Base-by-base conservation (phyloP, 1,140 invertebrate genomes). In the Rhagoletis pomonella region DNA sequence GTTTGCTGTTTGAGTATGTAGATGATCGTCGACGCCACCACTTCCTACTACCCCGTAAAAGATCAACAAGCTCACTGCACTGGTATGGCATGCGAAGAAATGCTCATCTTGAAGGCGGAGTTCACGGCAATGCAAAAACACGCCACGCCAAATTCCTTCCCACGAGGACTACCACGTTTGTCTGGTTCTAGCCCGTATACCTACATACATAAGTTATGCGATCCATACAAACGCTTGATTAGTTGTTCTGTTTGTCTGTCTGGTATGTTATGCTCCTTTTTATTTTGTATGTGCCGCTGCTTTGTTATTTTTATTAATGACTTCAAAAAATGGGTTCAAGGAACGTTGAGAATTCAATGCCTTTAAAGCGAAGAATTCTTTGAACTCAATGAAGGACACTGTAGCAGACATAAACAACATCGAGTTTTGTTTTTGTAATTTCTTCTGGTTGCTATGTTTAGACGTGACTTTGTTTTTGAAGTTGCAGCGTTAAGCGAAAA, bases 301-400 rank as follows among this genome's bases (percentile, higher is more conserved):
- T 81, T 81, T 81, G 44, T 81, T 55, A 55, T 47, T 81, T 81
- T 81, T 81, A 81, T 81, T 55, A 81, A 81, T 81, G 73, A 81
- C 73, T 81, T 81, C 55, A n/a, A 73, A 12, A 55, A 81, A 81
- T 81, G 73, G 73, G 73, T 81, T 81, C 73, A 81, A 81, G 47
- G 73, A 81, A 81, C 73, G 73, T 7, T n/a, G 73, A 19, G 47
- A 47, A 81, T 50, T 81, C 47, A 81, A 81, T 58, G 47, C 47
- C 73, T 81, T 81, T 55, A 47, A 7, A 55, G 47, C 44, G 29
- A 81, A 42, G 73, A 81, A 81, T 81, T 81, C 73, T 81, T 81
- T 81, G 73, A 81, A 81, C 73, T 81, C 73, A 9, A 81, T 81
- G 73, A 81, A 81, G 73, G 73, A 81, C 73, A 81, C 73, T 19